Base-by-base conservation (phyloP, 2,888 invertebrate species). In the Choreutis nemorana region DNA sequence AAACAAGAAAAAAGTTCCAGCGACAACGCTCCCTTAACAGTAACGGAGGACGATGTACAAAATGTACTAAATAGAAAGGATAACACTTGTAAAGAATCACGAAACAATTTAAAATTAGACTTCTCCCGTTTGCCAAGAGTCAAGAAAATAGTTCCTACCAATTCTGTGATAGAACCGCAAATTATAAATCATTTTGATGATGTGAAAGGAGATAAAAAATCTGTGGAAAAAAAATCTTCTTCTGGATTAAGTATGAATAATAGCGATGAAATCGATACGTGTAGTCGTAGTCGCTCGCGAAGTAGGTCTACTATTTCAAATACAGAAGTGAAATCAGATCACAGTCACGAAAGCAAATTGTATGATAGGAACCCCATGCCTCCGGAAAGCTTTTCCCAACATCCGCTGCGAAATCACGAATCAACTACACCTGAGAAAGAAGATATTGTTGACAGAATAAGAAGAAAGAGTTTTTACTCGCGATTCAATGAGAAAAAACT, bases 401-500 rank as follows among this genome's bases (percentile, higher is more conserved):
- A 45, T 42, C 73, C 50, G 45, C 64, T 46, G 39, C 78, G 61
- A 48, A 81, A 48, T 58, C 81, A 38, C 53, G 83, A 66, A 52
- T 55, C 73, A 13, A 61, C 61, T 15, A 63, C 73, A 7, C 77
- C 79, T 7, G 80, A 86, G 36, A 67, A 66, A 37, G 91, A 91
- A 51, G 91, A 91, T 34, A 87, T 94, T 23, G 87, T 87, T 29
- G 94, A 94, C 51, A 82, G 94, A 47, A 94, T 94, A 47, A 82
- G 91, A 43, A 82, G 94, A 16, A 92, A 93, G 59, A 94, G 94
- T 59, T 94, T 92, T 67, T 94, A 93, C 55, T 86, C 90, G 8
- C 81, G 94, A 42, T 94, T 94, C 57, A 94, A 94, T 56, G 91
- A 93, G 52, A 87, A 90, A 55, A 89, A 89, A 48, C 83, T 83